phyloP scores from a whole-genome alignment of 2,797 vertebrate genomes.

The Oryzias dopingdopingensis region DNA sequence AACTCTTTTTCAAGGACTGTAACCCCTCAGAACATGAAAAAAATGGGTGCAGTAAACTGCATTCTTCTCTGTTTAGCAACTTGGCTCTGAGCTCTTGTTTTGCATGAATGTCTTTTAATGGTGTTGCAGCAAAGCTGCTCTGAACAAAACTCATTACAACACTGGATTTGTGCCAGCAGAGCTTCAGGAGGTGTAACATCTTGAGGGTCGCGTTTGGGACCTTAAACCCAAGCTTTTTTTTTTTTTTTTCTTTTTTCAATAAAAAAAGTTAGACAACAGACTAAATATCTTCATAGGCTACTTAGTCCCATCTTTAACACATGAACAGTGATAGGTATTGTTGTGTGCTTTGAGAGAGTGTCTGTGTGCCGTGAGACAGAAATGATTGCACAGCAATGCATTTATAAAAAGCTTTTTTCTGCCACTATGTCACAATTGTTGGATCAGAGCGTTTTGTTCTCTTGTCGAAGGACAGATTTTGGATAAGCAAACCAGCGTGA shows the following conservation, averaged over 20 bases:
- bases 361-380: constrained; percentile 3
- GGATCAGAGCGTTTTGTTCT: constrained; percentile 46
- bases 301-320: too few species aligned
- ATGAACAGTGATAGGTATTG: background rate
- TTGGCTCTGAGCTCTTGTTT: background rate
- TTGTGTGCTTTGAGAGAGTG: background rate
- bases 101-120: too few species aligned
- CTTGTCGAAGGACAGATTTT: constrained; percentile 42
- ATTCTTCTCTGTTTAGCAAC: background rate
- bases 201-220: too few species aligned
- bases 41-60: background rate
- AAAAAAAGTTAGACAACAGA: background rate
- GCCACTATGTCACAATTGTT: constrained; percentile 26
- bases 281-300: too few species aligned
- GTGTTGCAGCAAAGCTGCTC: too few species aligned
- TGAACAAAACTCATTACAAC: background rate
- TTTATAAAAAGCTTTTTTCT: constrained; percentile 30
- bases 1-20: too few species aligned
- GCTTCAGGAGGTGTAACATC: too few species aligned
- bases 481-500: constrained; percentile 18
- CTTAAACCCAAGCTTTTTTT: too few species aligned
- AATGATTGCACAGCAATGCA: constrained; percentile 37
- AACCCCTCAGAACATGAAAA: background rate
- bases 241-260: too few species aligned
- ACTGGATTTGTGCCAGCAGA: too few species aligned